Conservation (phyloP, 2,888 invertebrate species). For the Epistrophella euchroma region DNA sequence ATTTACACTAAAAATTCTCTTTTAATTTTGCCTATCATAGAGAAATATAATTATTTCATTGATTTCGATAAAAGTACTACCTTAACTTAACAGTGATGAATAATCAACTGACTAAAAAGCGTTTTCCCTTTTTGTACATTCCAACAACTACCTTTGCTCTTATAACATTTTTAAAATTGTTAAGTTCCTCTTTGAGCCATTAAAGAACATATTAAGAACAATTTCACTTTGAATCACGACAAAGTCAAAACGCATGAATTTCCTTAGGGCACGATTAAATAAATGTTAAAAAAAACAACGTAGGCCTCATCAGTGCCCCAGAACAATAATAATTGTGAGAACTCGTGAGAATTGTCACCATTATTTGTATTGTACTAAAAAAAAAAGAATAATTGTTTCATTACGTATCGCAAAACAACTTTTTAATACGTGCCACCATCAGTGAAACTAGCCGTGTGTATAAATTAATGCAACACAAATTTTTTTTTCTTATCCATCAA, state of each 20-base stretch:
- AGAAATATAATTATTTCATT: too few species aligned
- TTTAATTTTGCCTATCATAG: too few species aligned
- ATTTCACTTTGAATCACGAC: constrained; percentile 44
- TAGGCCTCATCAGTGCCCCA: constrained; percentile 28
- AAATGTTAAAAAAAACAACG: background rate
- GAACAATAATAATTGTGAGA: constrained; percentile 43
- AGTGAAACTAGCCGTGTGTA: constrained; percentile 22
- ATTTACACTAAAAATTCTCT: too few species aligned
- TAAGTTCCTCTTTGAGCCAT: background rate
- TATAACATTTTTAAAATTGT: too few species aligned
- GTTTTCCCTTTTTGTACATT: too few species aligned
- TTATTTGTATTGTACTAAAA: constrained; percentile 17
- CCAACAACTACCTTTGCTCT: too few species aligned
- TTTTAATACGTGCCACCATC: background rate
- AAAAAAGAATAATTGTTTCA: constrained; percentile 40
- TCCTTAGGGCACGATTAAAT: constrained; percentile 25
- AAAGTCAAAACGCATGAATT: constrained; percentile 27
- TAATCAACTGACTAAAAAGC: too few species aligned
- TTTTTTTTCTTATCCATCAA: background rate
- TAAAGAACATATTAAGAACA: constrained; percentile 9
- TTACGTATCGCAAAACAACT: background rate
- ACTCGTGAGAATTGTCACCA: constrained; percentile 57
- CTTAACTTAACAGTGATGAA: too few species aligned
- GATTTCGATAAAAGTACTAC: too few species aligned
- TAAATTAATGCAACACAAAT: background rate